Percentiles rank a stretch among this genome's conserved stretches.
These are phyloP conservation scores for Tupiocoris notatus DNA, from an alignment of 2,888 invertebrate species.

Conservation along the genomic window DNA sequence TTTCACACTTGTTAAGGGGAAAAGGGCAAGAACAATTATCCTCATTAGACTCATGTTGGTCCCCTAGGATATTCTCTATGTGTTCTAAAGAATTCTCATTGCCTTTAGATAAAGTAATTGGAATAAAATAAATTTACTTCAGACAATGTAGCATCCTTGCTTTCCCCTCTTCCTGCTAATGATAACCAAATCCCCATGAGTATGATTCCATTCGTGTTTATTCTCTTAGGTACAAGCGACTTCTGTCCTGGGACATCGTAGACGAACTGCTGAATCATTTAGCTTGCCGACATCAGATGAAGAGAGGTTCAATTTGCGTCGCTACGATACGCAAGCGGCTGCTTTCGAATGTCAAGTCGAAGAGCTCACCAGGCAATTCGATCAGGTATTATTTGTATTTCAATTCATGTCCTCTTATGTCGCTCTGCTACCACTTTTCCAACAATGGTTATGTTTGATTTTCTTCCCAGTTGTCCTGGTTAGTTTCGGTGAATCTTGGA, in stretches of 20 bases:
- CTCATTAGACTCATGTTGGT: no score
- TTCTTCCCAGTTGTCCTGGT: constrained; percentile 43
- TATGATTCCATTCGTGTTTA: neutral
- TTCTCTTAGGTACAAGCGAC: constrained; percentile 68
- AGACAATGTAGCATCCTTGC: no score
- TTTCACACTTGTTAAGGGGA: no score
- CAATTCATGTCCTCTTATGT: neutral
- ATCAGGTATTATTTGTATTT: no score
- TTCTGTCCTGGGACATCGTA: constrained; percentile 80
- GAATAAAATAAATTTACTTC: no score
- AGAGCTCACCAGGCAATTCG: constrained; percentile 73
- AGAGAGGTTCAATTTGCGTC: constrained; percentile 61
- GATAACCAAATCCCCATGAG: no score
- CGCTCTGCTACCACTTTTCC: no score
- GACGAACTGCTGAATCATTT: constrained; percentile 61
- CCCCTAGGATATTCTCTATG: no score
- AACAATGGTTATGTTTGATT: neutral
- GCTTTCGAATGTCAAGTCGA: constrained; percentile 77
- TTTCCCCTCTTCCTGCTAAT: no score
- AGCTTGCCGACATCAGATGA: constrained; percentile 65
- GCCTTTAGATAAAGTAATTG: no score
- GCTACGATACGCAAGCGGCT: constrained; percentile 67
- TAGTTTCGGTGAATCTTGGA: constrained; percentile 65
- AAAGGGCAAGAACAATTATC: no score
- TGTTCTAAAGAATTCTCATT: no score